Base-by-base conservation (phyloP, 2,888 invertebrate species). In the Brachylomia viminalis region DNA sequence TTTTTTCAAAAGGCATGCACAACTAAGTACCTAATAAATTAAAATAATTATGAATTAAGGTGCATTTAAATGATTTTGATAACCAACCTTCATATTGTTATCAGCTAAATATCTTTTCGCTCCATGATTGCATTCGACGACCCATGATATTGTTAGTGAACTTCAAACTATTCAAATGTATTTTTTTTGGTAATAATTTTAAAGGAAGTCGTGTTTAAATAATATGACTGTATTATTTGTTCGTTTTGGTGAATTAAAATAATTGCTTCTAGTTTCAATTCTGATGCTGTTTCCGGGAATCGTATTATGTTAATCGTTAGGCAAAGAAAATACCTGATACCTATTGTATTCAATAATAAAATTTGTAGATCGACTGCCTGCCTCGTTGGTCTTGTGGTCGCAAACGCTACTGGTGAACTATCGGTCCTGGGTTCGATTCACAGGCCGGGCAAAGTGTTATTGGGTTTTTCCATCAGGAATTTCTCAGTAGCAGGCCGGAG, bases 31-130 rank as follows among this genome's bases (percentile, higher is more conserved):
- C n/a, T n/a, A 66, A 73, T 79, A 70, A 70, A 75, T 74, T 71
- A 70, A 69, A 58, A 54, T 54, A 78, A 62, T 54, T 38, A 77
- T 33, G 49, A 77, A 64, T 67, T 47, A 74, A 62, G 30, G 38
- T 79, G 65, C 67, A 79, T 79, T 80, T 70, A 65, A 82, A 82
- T 80, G 75, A 68, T 82, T 77, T 74, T 75, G 33, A 42, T 42
- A 42, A 10, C 42, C 42, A 78, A 80, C 79, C 84, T 86, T 74
- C 75, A 80, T 61, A 64, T 61, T 7, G 20, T 80, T 71, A 80
- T 56, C 56, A 49, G 79, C 79, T 83, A 72, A 67, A 68, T 75
- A 86, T 86, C 86, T 86, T 86, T 75, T 77, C 86, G 83, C 78
- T 86, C 75, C 71, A 66, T 80, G 87, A 76, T 65, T 77, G 66